Base-by-base conservation (phyloP, 1,140 invertebrate genomes). In the Drosophila takahashii region DNA sequence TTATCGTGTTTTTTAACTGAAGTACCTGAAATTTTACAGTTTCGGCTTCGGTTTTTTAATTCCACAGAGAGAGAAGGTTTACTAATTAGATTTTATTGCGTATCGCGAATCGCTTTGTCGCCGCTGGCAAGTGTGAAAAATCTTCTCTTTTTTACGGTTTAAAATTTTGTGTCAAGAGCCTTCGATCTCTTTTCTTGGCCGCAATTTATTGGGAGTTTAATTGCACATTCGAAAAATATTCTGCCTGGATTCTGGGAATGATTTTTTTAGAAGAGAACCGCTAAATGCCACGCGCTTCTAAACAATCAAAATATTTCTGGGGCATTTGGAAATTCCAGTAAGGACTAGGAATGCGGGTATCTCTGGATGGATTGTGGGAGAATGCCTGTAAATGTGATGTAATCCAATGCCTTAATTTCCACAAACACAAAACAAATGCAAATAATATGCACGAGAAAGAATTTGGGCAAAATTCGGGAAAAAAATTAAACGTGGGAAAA, bases 1-100 rank as follows among this genome's bases (percentile, higher is more conserved):
- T 86, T 83, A 47, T 54, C 64, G 32, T 76, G 50, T 80, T 62
- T 83, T 70, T 70, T 75, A 51, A 32, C 22, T 67, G 29, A 77
- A 89, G 84, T 89, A 87, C 83, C 83, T 87, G 79, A 89, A 81
- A 76, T 80, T 85, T 79, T 42, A 85, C 80, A 85, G 60, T 62
- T 76, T 57, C 51, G 22, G 44, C 41, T 65, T 37, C 51, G 22
- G 47, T 37, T 62, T 62, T 36, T 37, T 50, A 45, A 48, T 72
- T 70, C 56, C 42, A 60, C 42, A 0, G 59, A 65, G 59, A 51
- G 16, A 8, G 11, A 37, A 52, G 83, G 69, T 84, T 67, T 83
- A 74, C 84, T 89, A 89, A 89, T 89, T 89, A 84, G 56, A 74
- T 89, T 89, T 89, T 89, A 89, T 89, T 89, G 80, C 77, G 85